These are phyloP conservation scores for Chionomys nivalis DNA, from an alignment of 2,113 vertebrate species.

Conservation along the genomic window DNA sequence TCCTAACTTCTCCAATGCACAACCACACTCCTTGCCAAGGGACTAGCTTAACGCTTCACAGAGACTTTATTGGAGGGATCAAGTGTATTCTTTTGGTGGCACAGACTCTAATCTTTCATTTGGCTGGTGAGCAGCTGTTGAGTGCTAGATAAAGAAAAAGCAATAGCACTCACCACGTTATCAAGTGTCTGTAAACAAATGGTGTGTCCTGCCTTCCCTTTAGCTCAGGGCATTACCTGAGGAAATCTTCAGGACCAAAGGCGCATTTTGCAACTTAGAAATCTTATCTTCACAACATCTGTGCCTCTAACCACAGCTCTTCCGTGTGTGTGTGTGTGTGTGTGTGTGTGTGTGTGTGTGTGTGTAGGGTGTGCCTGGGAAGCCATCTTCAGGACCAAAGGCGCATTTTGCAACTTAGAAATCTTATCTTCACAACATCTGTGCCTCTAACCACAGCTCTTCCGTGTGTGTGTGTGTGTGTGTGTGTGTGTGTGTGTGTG, in stretches of 20 bases:
- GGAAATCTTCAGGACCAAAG: background rate
- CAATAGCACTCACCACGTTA: background rate
- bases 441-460: too few species aligned
- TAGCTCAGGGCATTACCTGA: background rate
- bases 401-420: too few species aligned
- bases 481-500: too few species aligned
- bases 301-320: constrained; percentile 26
- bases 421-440: too few species aligned
- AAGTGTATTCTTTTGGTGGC: constrained; percentile 72
- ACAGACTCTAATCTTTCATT: constrained; percentile 79
- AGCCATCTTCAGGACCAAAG: too few species aligned
- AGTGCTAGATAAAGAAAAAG: constrained; percentile 82
- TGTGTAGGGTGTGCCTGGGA: too few species aligned
- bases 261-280: background rate
- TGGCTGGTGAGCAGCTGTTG: constrained; percentile 85
- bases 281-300: background rate
- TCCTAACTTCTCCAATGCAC: background rate
- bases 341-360: too few species aligned
- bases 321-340: too few species aligned
- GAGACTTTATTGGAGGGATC: constrained; percentile 75
- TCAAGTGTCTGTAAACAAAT: background rate
- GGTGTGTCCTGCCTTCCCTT: background rate
- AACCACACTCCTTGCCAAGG: constrained; percentile 24
- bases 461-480: too few species aligned
- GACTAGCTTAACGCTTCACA: constrained; percentile 69